Evolutionary conservation across 2,888 invertebrate genomes (phyloP).

Genomic region (Autographa pulchrina): DNA sequence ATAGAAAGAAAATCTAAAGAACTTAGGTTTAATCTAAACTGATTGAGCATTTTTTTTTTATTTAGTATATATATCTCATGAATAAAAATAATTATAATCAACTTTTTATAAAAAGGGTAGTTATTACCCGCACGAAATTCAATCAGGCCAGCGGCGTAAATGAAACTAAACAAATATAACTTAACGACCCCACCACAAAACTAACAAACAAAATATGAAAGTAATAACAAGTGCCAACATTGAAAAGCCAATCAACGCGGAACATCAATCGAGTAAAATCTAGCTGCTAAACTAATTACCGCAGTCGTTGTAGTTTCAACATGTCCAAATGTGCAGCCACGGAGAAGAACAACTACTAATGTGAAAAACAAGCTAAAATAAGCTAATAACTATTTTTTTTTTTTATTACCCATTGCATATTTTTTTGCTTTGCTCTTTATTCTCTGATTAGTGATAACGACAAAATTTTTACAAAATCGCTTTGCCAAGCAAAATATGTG

Average conservation of each 20-base stretch:
- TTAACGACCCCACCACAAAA: constrained; percentile 1
- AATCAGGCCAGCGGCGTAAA: background rate
- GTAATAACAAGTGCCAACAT: constrained; percentile 24
- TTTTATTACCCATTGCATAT: too few species aligned
- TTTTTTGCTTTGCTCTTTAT: too few species aligned
- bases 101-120: background rate
- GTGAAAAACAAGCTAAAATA: constrained; percentile 9
- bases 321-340: constrained; percentile 34
- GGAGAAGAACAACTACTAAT: background rate
- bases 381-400: too few species aligned
- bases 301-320: constrained; percentile 46
- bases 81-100: too few species aligned
- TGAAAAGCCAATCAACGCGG: constrained; percentile 51
- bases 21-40: too few species aligned
- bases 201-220: constrained; percentile 15
- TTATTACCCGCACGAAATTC: background rate
- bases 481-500: too few species aligned
- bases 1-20: too few species aligned
- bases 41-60: too few species aligned
- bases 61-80: too few species aligned
- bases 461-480: too few species aligned
- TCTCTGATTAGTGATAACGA: too few species aligned
- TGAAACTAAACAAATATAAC: background rate
- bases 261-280: constrained; percentile 49
- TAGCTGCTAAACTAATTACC: constrained; percentile 56